Evolutionary conservation across 2,113 vertebrate genomes (phyloP), one percentile per base, ranked within the genome.

Genomic region (Trinectes maculatus): DNA sequence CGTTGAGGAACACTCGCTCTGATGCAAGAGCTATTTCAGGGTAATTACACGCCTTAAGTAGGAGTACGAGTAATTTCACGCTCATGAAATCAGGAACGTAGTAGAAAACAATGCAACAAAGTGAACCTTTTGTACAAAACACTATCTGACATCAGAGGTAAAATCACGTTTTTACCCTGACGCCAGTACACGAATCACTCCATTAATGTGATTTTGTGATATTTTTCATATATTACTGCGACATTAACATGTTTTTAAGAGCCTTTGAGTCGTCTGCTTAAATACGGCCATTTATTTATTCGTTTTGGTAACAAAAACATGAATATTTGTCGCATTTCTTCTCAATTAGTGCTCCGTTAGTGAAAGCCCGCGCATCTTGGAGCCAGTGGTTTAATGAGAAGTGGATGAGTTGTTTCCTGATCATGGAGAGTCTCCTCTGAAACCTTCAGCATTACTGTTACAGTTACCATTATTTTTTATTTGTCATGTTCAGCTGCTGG

Each of bases 401-500:
- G 12, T 25, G 8, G n/a, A 25, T 58, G 8, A 7, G 9, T 59
- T 34, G 5, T 3, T 40, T 66, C 18, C 56, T 19, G 5, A 40
- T 31, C 31, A 37, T 37, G 16, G n/a, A n/a, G n/a, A 39, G 15
- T 10, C 13, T 9, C 11, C 4, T 19, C 34, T 25, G 37, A 16
- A 44, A 49, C 36, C 36, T 51, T 15, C 3, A 8, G 18, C 15
- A 11, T 19, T 12, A 21, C 29, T 40, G 5, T 40, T 6, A 9
- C n/a, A n/a, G n/a, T n/a, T 61, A 11, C 3, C 7, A 2, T 71
- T 29, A 34, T 56, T 60, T 68, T 63, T 51, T 12, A 26, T 42
- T 56, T 16, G 6, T 2, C 1, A 37, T 68, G 67, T 11, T 68
- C 44, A 42, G 12, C 47, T 70, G 43, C 16, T 44, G 29, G 19